Evolutionary conservation across 2,797 vertebrate species (phyloP).

Genomic region (Gymnodraco acuticeps): DNA sequence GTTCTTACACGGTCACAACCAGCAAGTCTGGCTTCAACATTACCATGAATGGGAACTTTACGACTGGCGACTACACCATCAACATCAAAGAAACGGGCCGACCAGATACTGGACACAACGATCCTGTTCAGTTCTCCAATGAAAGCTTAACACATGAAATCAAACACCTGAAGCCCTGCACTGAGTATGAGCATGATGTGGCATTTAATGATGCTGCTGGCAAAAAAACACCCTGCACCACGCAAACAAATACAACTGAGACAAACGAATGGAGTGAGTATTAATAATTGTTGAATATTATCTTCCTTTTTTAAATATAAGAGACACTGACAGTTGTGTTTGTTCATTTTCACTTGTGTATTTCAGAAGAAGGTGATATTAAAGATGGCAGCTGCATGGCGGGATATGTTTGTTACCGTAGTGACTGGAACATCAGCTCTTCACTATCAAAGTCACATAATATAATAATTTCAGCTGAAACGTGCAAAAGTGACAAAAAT

Average conservation of each 20-base stretch:
- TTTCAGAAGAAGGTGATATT: constrained; percentile 19
- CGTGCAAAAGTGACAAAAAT: fast-evolving
- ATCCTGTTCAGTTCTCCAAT: fast-evolving
- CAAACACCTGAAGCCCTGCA: constrained; percentile 61
- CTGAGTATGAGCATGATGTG: constrained; percentile 20
- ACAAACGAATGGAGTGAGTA: constrained; percentile 3
- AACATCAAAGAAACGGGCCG: fast-evolving
- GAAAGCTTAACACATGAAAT: fast-evolving
- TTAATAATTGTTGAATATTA: not conserved
- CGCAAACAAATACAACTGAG: fast-evolving
- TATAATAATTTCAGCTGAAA: fast-evolving
- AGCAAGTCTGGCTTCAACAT: constrained; percentile 33
- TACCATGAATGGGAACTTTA: fast-evolving
- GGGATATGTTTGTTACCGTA: constrained; percentile 40
- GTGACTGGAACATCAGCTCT: constrained; percentile 46
- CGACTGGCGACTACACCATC: fast-evolving
- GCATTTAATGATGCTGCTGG: fast-evolving
- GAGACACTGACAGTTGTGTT: not conserved
- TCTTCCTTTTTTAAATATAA: not conserved
- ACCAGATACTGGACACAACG: fast-evolving
- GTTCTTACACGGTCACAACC: constrained; percentile 17
- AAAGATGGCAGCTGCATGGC: fast-evolving
- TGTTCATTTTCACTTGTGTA: constrained; percentile 18
- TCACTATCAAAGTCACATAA: not conserved
- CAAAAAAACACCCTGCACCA: fast-evolving